Conservation (phyloP, 2,113 vertebrate species). For the Oryzias celebensis region DNA sequence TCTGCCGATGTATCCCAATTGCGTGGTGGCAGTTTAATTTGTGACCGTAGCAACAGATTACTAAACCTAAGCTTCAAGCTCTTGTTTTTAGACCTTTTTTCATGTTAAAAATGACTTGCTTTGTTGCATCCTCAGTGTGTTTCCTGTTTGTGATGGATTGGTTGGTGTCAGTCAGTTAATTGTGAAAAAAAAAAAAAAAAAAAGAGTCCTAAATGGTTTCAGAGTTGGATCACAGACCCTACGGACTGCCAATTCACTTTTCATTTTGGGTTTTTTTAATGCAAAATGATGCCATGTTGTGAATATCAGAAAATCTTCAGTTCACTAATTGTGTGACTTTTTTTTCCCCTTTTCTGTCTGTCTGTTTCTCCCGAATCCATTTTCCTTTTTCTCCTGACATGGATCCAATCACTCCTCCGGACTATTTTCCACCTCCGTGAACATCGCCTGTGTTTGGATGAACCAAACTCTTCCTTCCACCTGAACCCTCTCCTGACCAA, state of each 20-base stretch:
- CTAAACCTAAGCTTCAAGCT: too few species aligned
- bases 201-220: not conserved
- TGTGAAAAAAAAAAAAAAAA: not conserved
- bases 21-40: too few species aligned
- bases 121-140: slow-evolving; percentile 34
- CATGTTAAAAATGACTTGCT: too few species aligned
- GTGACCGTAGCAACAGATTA: too few species aligned
- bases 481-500: slow-evolving; percentile 78
- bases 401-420: slow-evolving; percentile 86
- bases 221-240: slow-evolving; percentile 1
- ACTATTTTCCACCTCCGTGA: slow-evolving; percentile 73
- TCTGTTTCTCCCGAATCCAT: slow-evolving; percentile 80
- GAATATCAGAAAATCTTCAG: slow-evolving; percentile 65
- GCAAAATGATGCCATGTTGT: slow-evolving; percentile 41
- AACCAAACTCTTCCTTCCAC: slow-evolving; percentile 73
- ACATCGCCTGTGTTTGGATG: slow-evolving; percentile 68
- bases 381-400: slow-evolving; percentile 76
- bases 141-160: slow-evolving; percentile 6
- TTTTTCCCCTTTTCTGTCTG: slow-evolving; percentile 63
- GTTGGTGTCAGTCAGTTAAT: slow-evolving; percentile 1
- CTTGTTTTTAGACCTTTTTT: slow-evolving; percentile 22
- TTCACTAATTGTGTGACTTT: slow-evolving; percentile 82
- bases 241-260: slow-evolving; percentile 50
- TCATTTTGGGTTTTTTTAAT: slow-evolving; percentile 9
- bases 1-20: too few species aligned